phyloP scores from a whole-genome alignment of 2,888 invertebrate species.

The Cerastis leucographa region DNA sequence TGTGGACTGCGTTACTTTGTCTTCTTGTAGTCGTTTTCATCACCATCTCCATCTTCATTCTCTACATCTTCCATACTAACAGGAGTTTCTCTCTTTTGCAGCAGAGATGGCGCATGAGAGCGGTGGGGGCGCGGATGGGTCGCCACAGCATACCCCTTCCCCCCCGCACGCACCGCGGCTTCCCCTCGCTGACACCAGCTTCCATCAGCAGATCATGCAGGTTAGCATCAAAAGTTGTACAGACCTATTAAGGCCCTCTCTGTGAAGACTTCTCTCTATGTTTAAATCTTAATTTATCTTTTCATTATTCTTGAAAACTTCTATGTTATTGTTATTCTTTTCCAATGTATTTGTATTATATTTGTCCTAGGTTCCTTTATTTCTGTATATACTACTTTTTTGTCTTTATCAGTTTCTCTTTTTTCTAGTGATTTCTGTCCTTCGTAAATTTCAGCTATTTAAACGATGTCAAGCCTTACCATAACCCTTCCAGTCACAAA shows the following conservation, averaged over 20 bases:
- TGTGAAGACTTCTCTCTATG: not conserved
- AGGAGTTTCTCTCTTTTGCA: constrained; percentile 60
- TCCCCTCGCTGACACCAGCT: constrained; percentile 90
- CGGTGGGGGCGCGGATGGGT: constrained; percentile 81
- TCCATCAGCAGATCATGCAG: constrained; percentile 93
- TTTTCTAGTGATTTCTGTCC: not conserved
- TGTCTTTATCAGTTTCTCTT: not conserved
- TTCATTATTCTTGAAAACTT: constrained; percentile 13
- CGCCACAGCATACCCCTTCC: constrained; percentile 88
- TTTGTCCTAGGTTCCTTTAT: constrained; percentile 17
- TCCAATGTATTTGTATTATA: constrained; percentile 1
- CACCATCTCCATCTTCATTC: not conserved
- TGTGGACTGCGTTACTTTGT: not conserved
- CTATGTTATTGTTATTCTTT: constrained; percentile 9
- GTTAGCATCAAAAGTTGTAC: constrained; percentile 75
- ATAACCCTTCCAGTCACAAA: constrained; percentile 33
- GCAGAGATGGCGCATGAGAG: constrained; percentile 89
- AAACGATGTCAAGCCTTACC: constrained; percentile 1
- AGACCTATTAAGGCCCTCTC: not conserved
- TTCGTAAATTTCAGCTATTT: not conserved
- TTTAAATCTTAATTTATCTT: constrained; percentile 19
- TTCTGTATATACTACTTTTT: not conserved
- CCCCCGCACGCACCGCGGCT: constrained; percentile 89
- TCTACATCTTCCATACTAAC: constrained; percentile 17
- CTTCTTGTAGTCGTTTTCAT: not conserved